These are phyloP conservation scores for Chorisops tibialis DNA, from an alignment of 2,888 invertebrate genomes.

Conservation along the genomic window DNA sequence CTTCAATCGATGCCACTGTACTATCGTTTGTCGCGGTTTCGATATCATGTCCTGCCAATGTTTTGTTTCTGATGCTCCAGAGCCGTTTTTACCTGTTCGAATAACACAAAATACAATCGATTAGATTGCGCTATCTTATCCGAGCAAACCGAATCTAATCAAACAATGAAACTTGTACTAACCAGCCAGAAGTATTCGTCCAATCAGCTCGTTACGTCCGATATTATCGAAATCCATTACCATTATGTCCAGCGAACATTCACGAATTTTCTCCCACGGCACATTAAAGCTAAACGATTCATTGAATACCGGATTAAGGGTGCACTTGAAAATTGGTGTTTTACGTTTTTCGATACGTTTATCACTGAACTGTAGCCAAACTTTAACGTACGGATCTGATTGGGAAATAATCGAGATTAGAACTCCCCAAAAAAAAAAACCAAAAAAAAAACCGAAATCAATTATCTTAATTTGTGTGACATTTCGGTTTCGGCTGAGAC, in stretches of 20 bases:
- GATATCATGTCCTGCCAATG: slow-evolving; percentile 99
- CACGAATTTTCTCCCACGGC: slow-evolving; percentile 94
- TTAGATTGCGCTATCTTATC: background rate
- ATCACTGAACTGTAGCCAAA: slow-evolving; percentile 94
- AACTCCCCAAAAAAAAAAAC: background rate
- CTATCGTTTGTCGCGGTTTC: slow-evolving; percentile 91
- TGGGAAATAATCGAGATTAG: background rate
- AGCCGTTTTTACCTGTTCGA: slow-evolving; percentile 85
- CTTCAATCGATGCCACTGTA: slow-evolving; percentile 96
- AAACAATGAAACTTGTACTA: slow-evolving; percentile 33
- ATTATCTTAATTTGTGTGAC: too few species aligned
- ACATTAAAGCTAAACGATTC: slow-evolving; percentile 95
- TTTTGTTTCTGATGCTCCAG: slow-evolving; percentile 92
- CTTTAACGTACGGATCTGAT: slow-evolving; percentile 95
- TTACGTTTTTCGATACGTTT: slow-evolving; percentile 93
- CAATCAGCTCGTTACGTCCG: slow-evolving; percentile 88
- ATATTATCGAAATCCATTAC: slow-evolving; percentile 98
- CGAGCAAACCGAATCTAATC: too few species aligned
- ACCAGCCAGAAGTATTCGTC: slow-evolving; percentile 90
- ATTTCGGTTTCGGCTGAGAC: too few species aligned
- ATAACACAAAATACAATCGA: slow-evolving; percentile 35
- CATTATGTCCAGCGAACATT: slow-evolving; percentile 89
- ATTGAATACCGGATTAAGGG: slow-evolving; percentile 92
- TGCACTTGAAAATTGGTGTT: slow-evolving; percentile 91
- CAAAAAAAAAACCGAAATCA: background rate